phyloP scores from a whole-genome alignment of 2,888 invertebrate genomes.

The Drosophila falleni region DNA sequence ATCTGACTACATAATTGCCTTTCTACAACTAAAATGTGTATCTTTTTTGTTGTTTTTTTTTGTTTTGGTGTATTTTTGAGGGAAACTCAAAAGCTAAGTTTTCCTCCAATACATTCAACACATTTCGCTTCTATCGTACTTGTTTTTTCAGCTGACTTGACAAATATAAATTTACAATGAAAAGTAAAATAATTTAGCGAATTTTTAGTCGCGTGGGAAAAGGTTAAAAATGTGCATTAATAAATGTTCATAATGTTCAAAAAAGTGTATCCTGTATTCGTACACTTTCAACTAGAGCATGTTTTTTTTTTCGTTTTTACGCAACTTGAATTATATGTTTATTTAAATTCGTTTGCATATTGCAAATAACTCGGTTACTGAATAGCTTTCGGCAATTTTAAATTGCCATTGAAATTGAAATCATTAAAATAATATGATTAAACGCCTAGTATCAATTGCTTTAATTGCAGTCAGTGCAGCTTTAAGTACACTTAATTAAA shows the following conservation, averaged over 20 bases:
- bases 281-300: background rate
- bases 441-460: background rate
- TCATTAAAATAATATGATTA: constrained; percentile 11
- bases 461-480: background rate
- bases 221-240: background rate
- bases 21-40: no score
- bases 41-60: no score
- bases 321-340: constrained; percentile 2
- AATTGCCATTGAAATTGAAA: constrained; percentile 15
- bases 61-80: no score
- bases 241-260: no score
- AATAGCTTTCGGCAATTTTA: constrained; percentile 1
- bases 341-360: constrained; percentile 1
- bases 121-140: no score
- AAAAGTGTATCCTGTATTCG: background rate
- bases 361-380: background rate
- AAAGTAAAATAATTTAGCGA: no score
- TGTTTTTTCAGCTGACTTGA: no score
- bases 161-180: no score
- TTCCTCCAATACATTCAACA: no score
- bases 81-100: no score
- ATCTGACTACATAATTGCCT: no score
- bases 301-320: constrained; percentile 7
- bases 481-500: background rate
- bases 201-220: no score